Conservation (phyloP, 2,888 invertebrate species). For the Actias luna region DNA sequence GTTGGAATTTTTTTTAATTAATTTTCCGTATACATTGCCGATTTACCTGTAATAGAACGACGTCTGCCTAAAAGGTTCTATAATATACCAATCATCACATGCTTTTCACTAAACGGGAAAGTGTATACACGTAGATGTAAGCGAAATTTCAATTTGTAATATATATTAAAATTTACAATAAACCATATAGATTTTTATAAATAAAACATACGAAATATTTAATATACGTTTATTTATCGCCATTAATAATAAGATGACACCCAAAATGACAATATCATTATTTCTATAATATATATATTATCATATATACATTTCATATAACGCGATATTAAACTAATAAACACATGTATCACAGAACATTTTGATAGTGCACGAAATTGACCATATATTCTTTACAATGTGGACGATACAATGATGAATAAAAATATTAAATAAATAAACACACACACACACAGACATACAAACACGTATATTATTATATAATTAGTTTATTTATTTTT, state of each 20-base stretch:
- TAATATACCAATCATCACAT: no score
- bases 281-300: conserved; percentile 22
- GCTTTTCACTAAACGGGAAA: no score
- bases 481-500: background rate
- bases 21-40: no score
- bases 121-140: background rate
- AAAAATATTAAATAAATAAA: conserved; percentile 26
- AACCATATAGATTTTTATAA: background rate
- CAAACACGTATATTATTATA: no score
- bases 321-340: conserved; percentile 64
- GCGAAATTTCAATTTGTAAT: background rate
- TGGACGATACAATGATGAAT: conserved; percentile 48
- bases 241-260: conserved; percentile 65
- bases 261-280: conserved; percentile 62
- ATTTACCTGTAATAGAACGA: no score
- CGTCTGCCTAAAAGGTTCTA: no score
- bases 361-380: conserved; percentile 80
- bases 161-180: background rate
- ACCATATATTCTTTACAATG: conserved; percentile 62
- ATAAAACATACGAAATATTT: conserved; percentile 31
- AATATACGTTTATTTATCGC: conserved; percentile 73
- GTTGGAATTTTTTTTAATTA: no score
- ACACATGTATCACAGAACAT: conserved; percentile 79
- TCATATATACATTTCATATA: conserved; percentile 42
- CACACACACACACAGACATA: conserved; percentile 4